Conservation (phyloP, 2,797 vertebrate species). For the Dicrostonyx torquatus region DNA sequence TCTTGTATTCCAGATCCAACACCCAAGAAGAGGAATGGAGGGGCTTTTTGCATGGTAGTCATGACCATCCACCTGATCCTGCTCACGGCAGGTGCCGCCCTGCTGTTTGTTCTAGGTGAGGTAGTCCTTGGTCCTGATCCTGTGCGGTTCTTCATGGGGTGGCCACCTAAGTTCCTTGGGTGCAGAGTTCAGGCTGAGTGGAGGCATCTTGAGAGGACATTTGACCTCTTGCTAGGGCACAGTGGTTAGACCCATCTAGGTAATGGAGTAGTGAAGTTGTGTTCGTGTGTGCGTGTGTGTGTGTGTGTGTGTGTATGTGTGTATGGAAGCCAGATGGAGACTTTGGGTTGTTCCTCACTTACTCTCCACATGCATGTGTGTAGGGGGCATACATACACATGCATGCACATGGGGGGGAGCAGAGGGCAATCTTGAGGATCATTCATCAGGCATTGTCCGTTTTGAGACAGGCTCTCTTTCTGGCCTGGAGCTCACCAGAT, state of each 20-base stretch:
- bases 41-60: neutral
- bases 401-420: neutral
- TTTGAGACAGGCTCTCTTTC: neutral
- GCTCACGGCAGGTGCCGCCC: slow-evolving; percentile 82
- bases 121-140: neutral
- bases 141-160: neutral
- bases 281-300: neutral
- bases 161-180: neutral
- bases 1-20: slow-evolving; percentile 79
- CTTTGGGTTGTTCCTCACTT: neutral
- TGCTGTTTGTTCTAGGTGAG: slow-evolving; percentile 90
- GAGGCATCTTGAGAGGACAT: neutral
- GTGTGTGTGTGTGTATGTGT: neutral
- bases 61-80: slow-evolving; percentile 86
- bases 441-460: neutral
- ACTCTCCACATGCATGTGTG: neutral
- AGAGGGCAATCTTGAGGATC: neutral
- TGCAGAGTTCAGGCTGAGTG: neutral
- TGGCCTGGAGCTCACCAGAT: neutral
- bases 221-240: neutral
- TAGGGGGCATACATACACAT: neutral
- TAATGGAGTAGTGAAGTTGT: neutral
- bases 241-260: neutral
- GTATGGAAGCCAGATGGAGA: neutral
- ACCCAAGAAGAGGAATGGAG: slow-evolving; percentile 66